Evolutionary conservation across 2,113 vertebrate genomes (phyloP), one percentile per base, ranked within the genome.

Genomic region (Pantherophis guttatus): DNA sequence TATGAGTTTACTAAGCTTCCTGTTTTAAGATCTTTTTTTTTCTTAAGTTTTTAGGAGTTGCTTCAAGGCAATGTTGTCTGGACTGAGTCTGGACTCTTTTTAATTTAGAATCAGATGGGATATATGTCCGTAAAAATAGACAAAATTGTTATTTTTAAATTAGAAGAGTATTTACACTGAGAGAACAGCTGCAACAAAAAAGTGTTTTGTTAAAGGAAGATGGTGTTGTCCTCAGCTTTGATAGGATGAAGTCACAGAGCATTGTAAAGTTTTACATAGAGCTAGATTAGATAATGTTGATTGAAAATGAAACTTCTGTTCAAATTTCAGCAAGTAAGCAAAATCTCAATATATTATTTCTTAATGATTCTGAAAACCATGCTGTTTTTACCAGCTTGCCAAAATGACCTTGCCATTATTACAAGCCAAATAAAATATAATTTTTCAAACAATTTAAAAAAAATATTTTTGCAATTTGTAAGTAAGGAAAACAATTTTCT

Each of bases 1-100:
- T 98, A 98, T 98, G 98, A 98, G 98, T 98, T 98, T 98, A 96
- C 98, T 98, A 98, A 98, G 98, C 98, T 98, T 99, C 98, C 98
- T 98, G 98, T 97, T 98, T 98, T 97, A 98, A 98, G 98, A 98
- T 98, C 98, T 97, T 29, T 57, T 85, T 50, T 52, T 55, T 97
- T 97, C 97, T 97, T 97, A 96, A 98, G 98, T 98, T 98, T 98
- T 98, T 98, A 98, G 98, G 98, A 98, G 97, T 97, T 98, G 98
- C 98, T 98, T 98, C 8, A 98, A 98, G 98, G 98, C 98, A 95
- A 97, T 98, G 97, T 95, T 97, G 97, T 97, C 97, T 97, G 62
- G 96, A 95, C 94, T 97, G 95, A 98, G 96, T 97, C n/a, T n/a
- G n/a, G 96, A 95, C 96, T 85, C 96, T 97, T 97, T 97, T 97